Conservation (phyloP, 2,888 invertebrate genomes). For the Chaitophorus viminalis region DNA sequence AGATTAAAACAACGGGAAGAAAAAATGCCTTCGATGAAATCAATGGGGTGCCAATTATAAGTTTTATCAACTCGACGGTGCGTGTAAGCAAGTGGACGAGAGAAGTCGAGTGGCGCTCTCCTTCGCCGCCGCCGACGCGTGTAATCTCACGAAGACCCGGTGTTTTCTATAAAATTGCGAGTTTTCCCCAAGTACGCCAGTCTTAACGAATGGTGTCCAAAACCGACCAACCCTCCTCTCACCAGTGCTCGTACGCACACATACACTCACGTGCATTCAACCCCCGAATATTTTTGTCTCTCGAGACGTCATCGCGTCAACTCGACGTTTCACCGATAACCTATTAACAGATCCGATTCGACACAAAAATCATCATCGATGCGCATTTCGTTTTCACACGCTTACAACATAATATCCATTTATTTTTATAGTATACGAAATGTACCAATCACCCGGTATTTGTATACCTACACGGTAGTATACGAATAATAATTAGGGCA, state of each 20-base stretch:
- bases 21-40: constrained; percentile 44
- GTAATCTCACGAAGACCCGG: constrained; percentile 19
- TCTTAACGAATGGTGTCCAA: constrained; percentile 19
- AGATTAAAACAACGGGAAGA: constrained; percentile 45
- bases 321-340: not conserved
- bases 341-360: not conserved
- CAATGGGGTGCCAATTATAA: constrained; percentile 62
- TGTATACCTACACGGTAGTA: too few species aligned
- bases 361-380: not conserved
- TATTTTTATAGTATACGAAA: too few species aligned
- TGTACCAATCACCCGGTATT: too few species aligned
- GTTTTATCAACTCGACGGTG: constrained; percentile 44
- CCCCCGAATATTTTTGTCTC: not conserved
- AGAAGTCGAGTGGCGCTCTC: constrained; percentile 21
- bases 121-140: not conserved
- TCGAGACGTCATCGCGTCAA: not conserved
- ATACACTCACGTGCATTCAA: not conserved
- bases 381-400: not conserved
- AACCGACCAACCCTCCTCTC: not conserved
- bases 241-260: not conserved
- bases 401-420: too few species aligned
- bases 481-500: too few species aligned
- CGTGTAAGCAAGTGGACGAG: constrained; percentile 31
- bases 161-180: not conserved
- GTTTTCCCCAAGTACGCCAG: not conserved